Conservation (phyloP, 2,888 invertebrate species). For the Heliconius sara region DNA sequence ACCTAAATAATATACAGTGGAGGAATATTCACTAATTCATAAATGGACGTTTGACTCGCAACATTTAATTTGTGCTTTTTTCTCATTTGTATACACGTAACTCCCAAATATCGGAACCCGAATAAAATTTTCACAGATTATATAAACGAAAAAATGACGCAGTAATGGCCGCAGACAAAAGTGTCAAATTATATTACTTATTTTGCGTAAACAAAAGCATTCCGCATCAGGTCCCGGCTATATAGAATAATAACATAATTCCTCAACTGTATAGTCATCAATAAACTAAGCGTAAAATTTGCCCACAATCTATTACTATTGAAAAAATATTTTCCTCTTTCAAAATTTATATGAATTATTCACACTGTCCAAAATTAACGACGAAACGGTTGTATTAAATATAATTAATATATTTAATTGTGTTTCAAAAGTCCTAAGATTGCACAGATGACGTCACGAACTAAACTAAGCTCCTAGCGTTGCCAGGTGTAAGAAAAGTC, state of each 20-base stretch:
- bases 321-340: conserved; percentile 68
- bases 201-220: not conserved
- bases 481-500: conserved; percentile 1
- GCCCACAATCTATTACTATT: conserved; percentile 62
- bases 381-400: conserved; percentile 31
- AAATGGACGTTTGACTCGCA: conserved; percentile 75
- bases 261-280: conserved; percentile 72
- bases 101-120: conserved; percentile 41
- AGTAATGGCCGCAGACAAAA: conserved; percentile 15
- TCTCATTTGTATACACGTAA: conserved; percentile 34
- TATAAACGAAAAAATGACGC: not conserved
- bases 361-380: conserved; percentile 32
- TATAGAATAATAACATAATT: conserved; percentile 52
- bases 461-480: conserved; percentile 29
- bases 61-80: conserved; percentile 44
- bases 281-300: conserved; percentile 63
- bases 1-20: conserved; percentile 79
- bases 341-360: conserved; percentile 51
- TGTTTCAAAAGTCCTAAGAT: conserved; percentile 27
- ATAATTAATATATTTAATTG: conserved; percentile 23
- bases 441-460: conserved; percentile 39
- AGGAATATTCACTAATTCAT: conserved; percentile 75
- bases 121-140: conserved; percentile 19
- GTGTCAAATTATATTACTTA: not conserved
- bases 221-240: conserved; percentile 45